phyloP scores from a whole-genome alignment of 1,140 invertebrate genomes.

The Listronotus bonariensis region DNA sequence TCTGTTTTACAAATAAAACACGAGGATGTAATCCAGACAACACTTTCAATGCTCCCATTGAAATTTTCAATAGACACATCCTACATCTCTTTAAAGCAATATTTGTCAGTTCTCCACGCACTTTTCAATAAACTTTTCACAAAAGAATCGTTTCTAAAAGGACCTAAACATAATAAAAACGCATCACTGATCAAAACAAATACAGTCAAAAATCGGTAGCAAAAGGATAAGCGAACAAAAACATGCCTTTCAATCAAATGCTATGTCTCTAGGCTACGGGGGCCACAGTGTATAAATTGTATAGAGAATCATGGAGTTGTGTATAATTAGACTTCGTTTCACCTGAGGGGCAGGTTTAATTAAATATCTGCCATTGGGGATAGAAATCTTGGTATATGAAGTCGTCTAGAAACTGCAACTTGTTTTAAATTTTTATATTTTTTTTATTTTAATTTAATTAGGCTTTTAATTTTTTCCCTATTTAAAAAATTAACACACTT shows the following conservation, averaged over 20 bases:
- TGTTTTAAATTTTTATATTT: too few species aligned
- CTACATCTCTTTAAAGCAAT: too few species aligned
- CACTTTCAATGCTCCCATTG: too few species aligned
- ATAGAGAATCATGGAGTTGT: constrained; percentile 32
- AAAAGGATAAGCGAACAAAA: constrained; percentile 15
- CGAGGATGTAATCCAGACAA: too few species aligned
- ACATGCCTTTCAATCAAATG: constrained; percentile 26
- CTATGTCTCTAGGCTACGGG: constrained; percentile 2
- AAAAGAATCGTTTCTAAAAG: too few species aligned
- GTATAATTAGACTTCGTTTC: constrained; percentile 27
- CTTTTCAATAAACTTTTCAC: too few species aligned
- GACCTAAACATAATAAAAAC: constrained; percentile 24
- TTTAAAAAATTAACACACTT: too few species aligned
- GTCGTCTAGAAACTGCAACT: neutral
- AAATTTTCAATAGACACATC: too few species aligned
- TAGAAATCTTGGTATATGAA: neutral
- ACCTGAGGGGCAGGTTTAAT: constrained; percentile 34
- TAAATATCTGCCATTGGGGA: constrained; percentile 27
- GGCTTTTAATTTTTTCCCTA: too few species aligned
- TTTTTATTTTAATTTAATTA: too few species aligned
- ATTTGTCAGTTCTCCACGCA: too few species aligned
- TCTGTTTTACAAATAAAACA: too few species aligned
- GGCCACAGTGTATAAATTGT: constrained; percentile 21
- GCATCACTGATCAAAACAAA: constrained; percentile 25
- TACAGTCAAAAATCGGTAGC: constrained; percentile 8